phyloP scores from a whole-genome alignment of 2,888 invertebrate genomes.

The Euphydryas editha region DNA sequence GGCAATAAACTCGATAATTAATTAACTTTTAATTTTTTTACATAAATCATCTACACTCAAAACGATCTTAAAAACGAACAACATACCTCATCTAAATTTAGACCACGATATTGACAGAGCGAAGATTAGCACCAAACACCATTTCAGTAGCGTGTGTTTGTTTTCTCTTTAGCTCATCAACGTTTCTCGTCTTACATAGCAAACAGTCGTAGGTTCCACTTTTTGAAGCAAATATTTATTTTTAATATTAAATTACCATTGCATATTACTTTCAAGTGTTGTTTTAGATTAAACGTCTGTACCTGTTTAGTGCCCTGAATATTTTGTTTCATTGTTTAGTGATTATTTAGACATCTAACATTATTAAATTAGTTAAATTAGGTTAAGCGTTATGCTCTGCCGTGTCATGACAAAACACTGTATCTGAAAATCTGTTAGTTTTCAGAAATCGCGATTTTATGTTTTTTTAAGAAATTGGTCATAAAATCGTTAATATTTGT shows the following conservation, averaged over 20 bases:
- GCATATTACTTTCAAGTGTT: constrained; percentile 32
- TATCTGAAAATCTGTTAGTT: too few relatives aligned
- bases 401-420: too few relatives aligned
- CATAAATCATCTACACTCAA: too few relatives aligned
- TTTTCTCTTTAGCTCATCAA: constrained; percentile 36
- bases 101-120: constrained; percentile 30
- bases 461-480: too few relatives aligned
- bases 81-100: constrained; percentile 28
- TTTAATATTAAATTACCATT: constrained; percentile 35
- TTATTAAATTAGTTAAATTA: too few relatives aligned
- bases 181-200: constrained; percentile 38
- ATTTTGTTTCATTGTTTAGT: constrained; percentile 15
- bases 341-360: background rate
- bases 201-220: constrained; percentile 37
- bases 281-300: constrained; percentile 35
- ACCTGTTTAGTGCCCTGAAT: constrained; percentile 17
- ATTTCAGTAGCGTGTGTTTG: constrained; percentile 40
- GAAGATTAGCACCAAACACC: constrained; percentile 36
- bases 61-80: background rate
- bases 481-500: too few relatives aligned
- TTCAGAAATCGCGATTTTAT: too few relatives aligned
- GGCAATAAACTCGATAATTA: too few relatives aligned
- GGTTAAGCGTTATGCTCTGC: too few relatives aligned
- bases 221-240: constrained; percentile 38
- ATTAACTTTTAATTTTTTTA: too few relatives aligned